phyloP scores from a whole-genome alignment of 2,888 invertebrate genomes.

The Onthophagus sagittarius region DNA sequence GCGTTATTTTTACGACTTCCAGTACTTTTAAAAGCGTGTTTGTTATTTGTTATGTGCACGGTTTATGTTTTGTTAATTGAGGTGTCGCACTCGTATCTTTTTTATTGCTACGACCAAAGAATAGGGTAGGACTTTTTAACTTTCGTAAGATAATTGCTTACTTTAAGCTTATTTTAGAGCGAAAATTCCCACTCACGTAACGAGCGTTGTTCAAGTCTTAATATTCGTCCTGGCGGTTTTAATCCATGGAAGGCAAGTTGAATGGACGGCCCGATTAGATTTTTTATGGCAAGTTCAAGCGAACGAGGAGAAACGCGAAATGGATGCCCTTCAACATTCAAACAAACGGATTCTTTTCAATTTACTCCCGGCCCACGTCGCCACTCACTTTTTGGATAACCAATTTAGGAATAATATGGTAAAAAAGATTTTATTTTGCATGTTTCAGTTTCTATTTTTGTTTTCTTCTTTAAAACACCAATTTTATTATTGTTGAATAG shows the following conservation, averaged over 20 bases:
- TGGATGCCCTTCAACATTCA: conserved; percentile 89
- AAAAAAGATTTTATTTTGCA: conserved; percentile 30
- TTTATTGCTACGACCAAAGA: conserved; percentile 76
- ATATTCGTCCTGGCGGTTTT: conserved; percentile 80
- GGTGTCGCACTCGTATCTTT: conserved; percentile 74
- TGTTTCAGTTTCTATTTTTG: not conserved
- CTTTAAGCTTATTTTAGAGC: conserved; percentile 48
- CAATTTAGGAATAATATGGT: conserved; percentile 86
- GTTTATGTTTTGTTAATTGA: conserved; percentile 78
- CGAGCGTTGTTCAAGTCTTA: conserved; percentile 74
- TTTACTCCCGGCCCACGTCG: conserved; percentile 86
- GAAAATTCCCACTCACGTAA: conserved; percentile 73
- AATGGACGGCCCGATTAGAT: conserved; percentile 85
- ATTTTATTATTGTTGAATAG: not conserved
- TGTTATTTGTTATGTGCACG: conserved; percentile 73
- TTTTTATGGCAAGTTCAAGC: conserved; percentile 84
- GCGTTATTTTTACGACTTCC: conserved; percentile 81
- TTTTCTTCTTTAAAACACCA: not conserved
- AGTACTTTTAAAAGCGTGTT: conserved; percentile 73
- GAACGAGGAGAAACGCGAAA: conserved; percentile 85
- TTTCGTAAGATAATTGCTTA: not conserved
- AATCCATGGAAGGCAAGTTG: conserved; percentile 79
- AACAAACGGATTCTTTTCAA: conserved; percentile 87
- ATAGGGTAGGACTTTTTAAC: conserved; percentile 59
- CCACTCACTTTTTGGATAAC: conserved; percentile 86